Base-by-base conservation (phyloP, 1,140 invertebrate species). In the Schlechtendalia chinensis region DNA sequence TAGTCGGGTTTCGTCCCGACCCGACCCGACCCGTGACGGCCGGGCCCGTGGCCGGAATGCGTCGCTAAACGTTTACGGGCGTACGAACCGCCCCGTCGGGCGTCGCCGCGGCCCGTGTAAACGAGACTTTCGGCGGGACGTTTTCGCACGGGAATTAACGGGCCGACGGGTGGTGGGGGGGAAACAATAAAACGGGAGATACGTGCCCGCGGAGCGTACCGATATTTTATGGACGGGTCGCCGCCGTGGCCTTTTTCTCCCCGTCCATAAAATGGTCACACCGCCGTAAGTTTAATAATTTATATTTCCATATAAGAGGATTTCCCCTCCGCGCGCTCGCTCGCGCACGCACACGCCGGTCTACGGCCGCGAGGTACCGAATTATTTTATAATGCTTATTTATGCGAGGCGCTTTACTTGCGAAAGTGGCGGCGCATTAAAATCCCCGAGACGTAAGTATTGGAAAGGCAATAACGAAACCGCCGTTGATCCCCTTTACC, bases 351-450 rank as follows among this genome's bases (percentile, higher is more conserved):
- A n/a, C n/a, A n/a, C n/a, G n/a, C n/a, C n/a, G n/a, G 3, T 29
- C 74, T 16, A 19, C 27, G 17, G 45, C 17, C 65, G 39, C 45
- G n/a, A 58, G 58, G 39, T 22, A 24, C 17, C 17, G 75, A 79
- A 79, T 79, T 79, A 79, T 79, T 79, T 79, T 79, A 79, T 79
- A 79, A 79, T 79, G 75, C 75, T 79, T 79, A 79, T 79, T 79
- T 79, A 79, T 79, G 75, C 58, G 75, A 79, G 39, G 32, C 75
- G 75, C 75, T 63, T 47, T 79, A 63, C 22, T 79, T 50, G 14
- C 17, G 56, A 79, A 79, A n/a, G n/a, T n/a, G n/a, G 58, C 50
- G 32, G 75, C 75, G 58, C 58, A 29, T 79, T 79, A 79, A 79
- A 79, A 79, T 79, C 56, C 58, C 58, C 16, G 45, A 79, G 58